phyloP scores from a whole-genome alignment of 1,140 invertebrate species.

The Stegodyphus dumicola region DNA sequence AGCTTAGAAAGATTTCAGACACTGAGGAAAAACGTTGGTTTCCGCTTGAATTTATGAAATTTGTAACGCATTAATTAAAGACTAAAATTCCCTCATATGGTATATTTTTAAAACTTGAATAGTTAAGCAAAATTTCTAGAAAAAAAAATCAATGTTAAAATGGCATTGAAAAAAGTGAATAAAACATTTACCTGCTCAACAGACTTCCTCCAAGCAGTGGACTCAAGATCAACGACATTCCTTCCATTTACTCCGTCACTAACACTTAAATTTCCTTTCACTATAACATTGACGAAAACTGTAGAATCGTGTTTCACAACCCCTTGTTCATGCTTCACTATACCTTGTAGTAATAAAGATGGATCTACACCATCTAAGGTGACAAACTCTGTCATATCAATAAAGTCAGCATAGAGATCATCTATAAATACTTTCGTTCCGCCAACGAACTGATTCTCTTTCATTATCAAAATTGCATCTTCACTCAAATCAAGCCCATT shows the following conservation, averaged over 20 bases:
- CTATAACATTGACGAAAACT: slow-evolving; percentile 20
- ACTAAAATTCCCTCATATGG: too few relatives aligned
- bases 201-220: slow-evolving; percentile 26
- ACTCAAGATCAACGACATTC: slow-evolving; percentile 6
- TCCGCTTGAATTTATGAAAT: too few relatives aligned
- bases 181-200: slow-evolving; percentile 21
- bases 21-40: too few relatives aligned
- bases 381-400: slow-evolving; percentile 32
- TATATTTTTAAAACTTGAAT: neutral
- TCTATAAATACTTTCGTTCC: slow-evolving; percentile 14
- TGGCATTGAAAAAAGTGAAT: neutral
- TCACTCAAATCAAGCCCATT: slow-evolving; percentile 24
- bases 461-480: neutral
- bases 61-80: too few relatives aligned
- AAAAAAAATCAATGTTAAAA: too few relatives aligned
- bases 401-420: neutral
- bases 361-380: slow-evolving; percentile 35
- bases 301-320: slow-evolving; percentile 1
- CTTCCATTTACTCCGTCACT: slow-evolving; percentile 24
- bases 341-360: slow-evolving; percentile 13
- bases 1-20: too few relatives aligned
- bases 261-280: slow-evolving; percentile 2
- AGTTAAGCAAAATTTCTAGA: neutral
- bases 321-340: slow-evolving; percentile 22
- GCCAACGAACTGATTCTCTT: neutral